These are phyloP conservation scores for Cylloceria caligata DNA, from an alignment of 2,888 invertebrate genomes.

Conservation along the genomic window DNA sequence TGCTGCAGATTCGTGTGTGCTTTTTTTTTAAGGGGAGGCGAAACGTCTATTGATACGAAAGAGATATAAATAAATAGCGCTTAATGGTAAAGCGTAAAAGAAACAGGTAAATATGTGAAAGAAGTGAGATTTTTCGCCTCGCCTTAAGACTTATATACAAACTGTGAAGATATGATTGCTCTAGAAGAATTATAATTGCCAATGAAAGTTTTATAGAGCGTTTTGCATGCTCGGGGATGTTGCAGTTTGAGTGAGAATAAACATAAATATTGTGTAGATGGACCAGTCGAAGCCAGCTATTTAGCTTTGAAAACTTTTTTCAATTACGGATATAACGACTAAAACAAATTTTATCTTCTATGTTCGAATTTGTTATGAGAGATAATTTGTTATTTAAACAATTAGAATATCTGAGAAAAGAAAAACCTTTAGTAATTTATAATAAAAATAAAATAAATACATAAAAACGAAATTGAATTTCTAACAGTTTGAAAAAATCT, in stretches of 20 bases:
- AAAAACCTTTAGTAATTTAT: too few relatives aligned
- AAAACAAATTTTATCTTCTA: not conserved
- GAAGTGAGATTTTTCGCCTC: too few relatives aligned
- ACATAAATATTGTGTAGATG: not conserved
- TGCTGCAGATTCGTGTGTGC: not conserved
- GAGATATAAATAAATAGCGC: too few relatives aligned
- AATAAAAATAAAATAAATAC: not conserved
- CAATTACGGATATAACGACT: not conserved
- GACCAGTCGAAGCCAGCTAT: not conserved
- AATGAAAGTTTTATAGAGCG: slow-evolving; percentile 10
- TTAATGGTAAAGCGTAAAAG: too few relatives aligned
- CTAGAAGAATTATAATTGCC: slow-evolving; percentile 20
- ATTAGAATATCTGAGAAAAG: not conserved
- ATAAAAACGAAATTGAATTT: not conserved
- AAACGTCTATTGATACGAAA: too few relatives aligned
- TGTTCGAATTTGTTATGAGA: not conserved
- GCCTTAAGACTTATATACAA: slow-evolving; percentile 1
- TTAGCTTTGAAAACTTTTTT: not conserved
- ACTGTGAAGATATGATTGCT: slow-evolving; percentile 18
- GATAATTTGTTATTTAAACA: not conserved
- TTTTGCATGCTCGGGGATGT: slow-evolving; percentile 6
- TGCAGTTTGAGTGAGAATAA: slow-evolving; percentile 16
- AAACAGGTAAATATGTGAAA: too few relatives aligned
- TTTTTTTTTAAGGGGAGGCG: too few relatives aligned
- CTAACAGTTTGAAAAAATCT: not conserved